phyloP scores from a whole-genome alignment of 64 coral and sea anemone species.

The Trachythela sp. region DNA sequence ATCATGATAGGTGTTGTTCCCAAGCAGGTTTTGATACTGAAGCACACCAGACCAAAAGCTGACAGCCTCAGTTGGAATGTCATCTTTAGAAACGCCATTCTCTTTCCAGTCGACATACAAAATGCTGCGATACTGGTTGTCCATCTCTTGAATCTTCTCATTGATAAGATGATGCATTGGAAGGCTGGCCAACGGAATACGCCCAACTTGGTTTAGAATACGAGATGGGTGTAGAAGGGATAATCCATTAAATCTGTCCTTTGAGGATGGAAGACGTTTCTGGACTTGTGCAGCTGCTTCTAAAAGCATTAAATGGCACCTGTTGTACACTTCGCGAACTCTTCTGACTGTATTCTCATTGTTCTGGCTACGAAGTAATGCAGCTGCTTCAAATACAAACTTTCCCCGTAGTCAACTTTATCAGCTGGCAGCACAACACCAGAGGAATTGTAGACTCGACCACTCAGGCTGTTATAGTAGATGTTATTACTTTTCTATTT shows the following conservation, averaged over 20 bases:
- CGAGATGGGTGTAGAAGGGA: slow-evolving; percentile 21
- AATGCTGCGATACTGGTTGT: slow-evolving; percentile 16
- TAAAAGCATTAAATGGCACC: not conserved
- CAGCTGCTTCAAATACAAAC: too few relatives aligned
- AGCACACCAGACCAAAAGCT: not conserved
- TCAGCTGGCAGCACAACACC: too few relatives aligned
- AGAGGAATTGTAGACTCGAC: too few relatives aligned
- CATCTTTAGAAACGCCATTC: slow-evolving; percentile 5
- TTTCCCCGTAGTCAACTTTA: too few relatives aligned
- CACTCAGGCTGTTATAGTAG: too few relatives aligned
- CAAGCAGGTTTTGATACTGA: not conserved
- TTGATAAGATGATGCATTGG: not conserved
- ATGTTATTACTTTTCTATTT: too few relatives aligned
- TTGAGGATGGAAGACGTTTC: slow-evolving; percentile 11
- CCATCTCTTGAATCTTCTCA: not conserved
- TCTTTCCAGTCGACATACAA: not conserved
- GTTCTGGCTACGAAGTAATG: too few relatives aligned
- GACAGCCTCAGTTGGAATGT: not conserved
- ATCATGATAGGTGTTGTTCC: not conserved
- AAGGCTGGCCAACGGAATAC: not conserved
- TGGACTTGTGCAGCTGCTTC: not conserved
- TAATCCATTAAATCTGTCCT: not conserved
- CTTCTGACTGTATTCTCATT: not conserved
- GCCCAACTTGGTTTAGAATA: not conserved
- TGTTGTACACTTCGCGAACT: slow-evolving; percentile 5